Conservation (phyloP, 1,140 invertebrate genomes). For the Sarcophaga bullata region DNA sequence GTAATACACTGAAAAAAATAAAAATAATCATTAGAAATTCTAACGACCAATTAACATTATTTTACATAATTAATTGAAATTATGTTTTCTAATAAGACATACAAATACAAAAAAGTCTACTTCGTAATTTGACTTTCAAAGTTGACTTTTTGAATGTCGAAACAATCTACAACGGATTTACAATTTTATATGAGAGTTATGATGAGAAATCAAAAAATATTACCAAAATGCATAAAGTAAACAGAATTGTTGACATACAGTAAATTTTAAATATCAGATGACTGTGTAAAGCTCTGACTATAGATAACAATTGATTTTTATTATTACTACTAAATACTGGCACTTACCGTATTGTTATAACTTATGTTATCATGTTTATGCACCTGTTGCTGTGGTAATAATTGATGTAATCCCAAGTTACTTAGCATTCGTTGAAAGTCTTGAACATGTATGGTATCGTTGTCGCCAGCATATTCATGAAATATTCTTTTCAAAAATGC, state of each 20-base stretch:
- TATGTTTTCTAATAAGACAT: too few relatives aligned
- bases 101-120: too few relatives aligned
- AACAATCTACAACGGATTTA: too few relatives aligned
- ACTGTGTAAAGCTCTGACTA: background rate
- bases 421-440: conserved; percentile 75
- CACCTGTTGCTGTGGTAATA: conserved; percentile 63
- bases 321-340: conserved; percentile 34
- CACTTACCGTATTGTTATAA: conserved; percentile 68
- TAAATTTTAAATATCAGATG: too few relatives aligned
- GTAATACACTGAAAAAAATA: conserved; percentile 49
- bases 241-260: too few relatives aligned
- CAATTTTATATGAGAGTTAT: background rate
- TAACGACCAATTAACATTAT: too few relatives aligned
- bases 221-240: background rate
- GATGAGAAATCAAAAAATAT: background rate
- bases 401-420: conserved; percentile 70
- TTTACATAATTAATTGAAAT: too few relatives aligned
- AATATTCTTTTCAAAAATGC: conserved; percentile 68
- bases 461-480: conserved; percentile 67
- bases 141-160: too few relatives aligned
- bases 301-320: background rate
- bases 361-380: conserved; percentile 40
- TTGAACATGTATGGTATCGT: conserved; percentile 71
- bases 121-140: too few relatives aligned
- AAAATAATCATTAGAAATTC: conserved; percentile 46